Percentiles rank a stretch among this genome's conserved stretches.
These are phyloP conservation scores for Gasterosteus nipponicus DNA, from an alignment of 2,113 vertebrate species.

Conservation along the genomic window DNA sequence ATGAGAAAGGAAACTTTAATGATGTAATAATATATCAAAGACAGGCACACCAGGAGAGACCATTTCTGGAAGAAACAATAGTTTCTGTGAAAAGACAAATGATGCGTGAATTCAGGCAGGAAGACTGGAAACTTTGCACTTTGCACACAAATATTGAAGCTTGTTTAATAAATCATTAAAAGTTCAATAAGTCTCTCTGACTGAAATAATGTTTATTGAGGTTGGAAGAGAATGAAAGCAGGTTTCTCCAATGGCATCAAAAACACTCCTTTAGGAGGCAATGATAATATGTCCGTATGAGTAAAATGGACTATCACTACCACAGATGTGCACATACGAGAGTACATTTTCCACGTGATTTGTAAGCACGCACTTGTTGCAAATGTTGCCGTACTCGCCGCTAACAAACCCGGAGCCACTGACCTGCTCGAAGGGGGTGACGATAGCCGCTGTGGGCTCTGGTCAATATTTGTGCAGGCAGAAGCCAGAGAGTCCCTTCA, in stretches of 20 bases:
- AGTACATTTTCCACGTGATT: too few relatives aligned
- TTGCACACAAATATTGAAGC: too few relatives aligned
- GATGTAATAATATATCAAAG: neutral
- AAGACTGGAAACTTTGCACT: too few relatives aligned
- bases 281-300: neutral
- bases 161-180: too few relatives aligned
- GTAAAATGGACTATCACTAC: too few relatives aligned
- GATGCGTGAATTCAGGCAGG: neutral
- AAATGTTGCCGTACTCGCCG: conserved; percentile 5
- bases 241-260: neutral
- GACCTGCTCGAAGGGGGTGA: conserved; percentile 60
- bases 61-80: neutral
- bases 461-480: conserved; percentile 74
- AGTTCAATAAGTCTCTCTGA: too few relatives aligned
- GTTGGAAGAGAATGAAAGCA: neutral
- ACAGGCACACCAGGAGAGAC: neutral
- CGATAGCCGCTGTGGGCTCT: conserved; percentile 16
- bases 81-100: neutral
- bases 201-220: neutral
- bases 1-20: neutral
- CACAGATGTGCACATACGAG: too few relatives aligned
- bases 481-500: conserved; percentile 21
- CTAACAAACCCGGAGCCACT: conserved; percentile 60
- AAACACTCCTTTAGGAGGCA: neutral
- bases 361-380: conserved; percentile 15